A percentile compares a stretch with the other conserved stretches of the same genome.
Conservation (phyloP, 1,140 invertebrate genomes). For the Solen grandis region DNA sequence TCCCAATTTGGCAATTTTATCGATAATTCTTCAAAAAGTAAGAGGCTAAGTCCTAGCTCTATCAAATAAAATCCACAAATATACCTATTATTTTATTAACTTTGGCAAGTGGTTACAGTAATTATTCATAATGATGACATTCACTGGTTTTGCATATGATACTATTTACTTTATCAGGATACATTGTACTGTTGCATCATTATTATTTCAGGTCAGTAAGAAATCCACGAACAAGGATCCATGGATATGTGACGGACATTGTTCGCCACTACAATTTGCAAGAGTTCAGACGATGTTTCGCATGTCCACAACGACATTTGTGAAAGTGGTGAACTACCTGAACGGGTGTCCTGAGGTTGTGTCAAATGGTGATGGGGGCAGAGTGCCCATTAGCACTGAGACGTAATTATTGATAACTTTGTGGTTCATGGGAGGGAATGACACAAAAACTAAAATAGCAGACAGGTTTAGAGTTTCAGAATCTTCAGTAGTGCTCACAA, state of each 20-base stretch:
- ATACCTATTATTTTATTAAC: too few relatives aligned
- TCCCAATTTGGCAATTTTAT: too few relatives aligned
- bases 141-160: too few relatives aligned
- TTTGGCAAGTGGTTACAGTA: too few relatives aligned
- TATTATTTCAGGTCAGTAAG: too few relatives aligned
- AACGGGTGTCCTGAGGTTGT: not conserved
- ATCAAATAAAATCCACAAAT: too few relatives aligned
- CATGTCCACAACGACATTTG: slow-evolving; percentile 7
- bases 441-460: slow-evolving; percentile 25
- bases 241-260: slow-evolving; percentile 19
- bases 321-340: not conserved
- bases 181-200: too few relatives aligned
- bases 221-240: not conserved
- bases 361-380: not conserved
- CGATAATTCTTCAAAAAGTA: too few relatives aligned
- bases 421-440: slow-evolving; percentile 35
- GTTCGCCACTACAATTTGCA: slow-evolving; percentile 3
- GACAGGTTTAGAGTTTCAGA: slow-evolving; percentile 36
- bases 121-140: too few relatives aligned
- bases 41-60: too few relatives aligned
- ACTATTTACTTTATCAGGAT: too few relatives aligned
- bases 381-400: slow-evolving; percentile 30
- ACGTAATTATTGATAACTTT: slow-evolving; percentile 35
- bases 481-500: slow-evolving; percentile 5
- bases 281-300: slow-evolving; percentile 20